Conservation (phyloP, 2,888 invertebrate species). For the Arctia plantaginis region DNA sequence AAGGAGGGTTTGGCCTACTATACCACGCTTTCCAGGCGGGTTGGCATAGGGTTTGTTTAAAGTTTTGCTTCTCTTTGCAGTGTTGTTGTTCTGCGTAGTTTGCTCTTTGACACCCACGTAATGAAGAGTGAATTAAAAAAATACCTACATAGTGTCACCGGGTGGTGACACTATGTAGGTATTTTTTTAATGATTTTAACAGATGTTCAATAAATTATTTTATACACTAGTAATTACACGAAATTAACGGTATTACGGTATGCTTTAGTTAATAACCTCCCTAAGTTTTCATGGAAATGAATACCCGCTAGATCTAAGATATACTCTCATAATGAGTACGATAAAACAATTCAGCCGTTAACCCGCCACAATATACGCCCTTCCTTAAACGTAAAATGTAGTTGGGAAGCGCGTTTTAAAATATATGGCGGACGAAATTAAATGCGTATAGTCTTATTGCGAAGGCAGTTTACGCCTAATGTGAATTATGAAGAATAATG, state of each 20-base stretch:
- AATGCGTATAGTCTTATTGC: slow-evolving; percentile 56
- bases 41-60: too few species aligned
- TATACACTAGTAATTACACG: slow-evolving; percentile 41
- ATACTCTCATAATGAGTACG: slow-evolving; percentile 77
- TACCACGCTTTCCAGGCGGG: too few species aligned
- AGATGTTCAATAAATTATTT: neutral
- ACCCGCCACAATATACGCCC: slow-evolving; percentile 70
- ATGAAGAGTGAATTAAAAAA: too few species aligned
- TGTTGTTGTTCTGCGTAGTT: too few species aligned
- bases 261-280: slow-evolving; percentile 10
- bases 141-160: too few species aligned
- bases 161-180: too few species aligned
- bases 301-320: slow-evolving; percentile 60
- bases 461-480: slow-evolving; percentile 48
- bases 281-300: slow-evolving; percentile 58
- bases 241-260: slow-evolving; percentile 38
- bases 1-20: too few species aligned
- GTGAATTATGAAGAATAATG: slow-evolving; percentile 51
- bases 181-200: too few species aligned
- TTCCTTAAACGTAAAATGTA: slow-evolving; percentile 67
- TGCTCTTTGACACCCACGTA: too few species aligned
- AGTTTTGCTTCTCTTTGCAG: too few species aligned
- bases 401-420: slow-evolving; percentile 65
- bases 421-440: slow-evolving; percentile 72
- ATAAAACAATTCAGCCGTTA: slow-evolving; percentile 80